A percentile compares a stretch with the other conserved stretches of the same genome.
phyloP scores from a whole-genome alignment of 92 coral and sea anemone genomes.

The Montipora capitata region DNA sequence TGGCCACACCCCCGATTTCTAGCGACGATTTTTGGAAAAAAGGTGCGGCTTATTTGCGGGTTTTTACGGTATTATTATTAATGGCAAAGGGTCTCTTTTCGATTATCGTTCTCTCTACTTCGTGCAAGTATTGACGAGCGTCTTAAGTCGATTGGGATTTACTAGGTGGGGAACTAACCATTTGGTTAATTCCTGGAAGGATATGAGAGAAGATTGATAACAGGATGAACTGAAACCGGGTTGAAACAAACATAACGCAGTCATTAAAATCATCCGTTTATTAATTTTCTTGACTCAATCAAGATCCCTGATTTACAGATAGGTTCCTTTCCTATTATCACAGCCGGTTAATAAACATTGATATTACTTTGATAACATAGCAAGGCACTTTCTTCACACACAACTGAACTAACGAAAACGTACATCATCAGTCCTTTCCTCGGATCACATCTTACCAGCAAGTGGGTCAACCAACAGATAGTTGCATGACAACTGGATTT shows the following conservation, averaged over 20 bases:
- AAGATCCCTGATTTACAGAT: slow-evolving; percentile 56
- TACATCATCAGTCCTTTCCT: neutral
- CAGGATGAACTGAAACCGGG: neutral
- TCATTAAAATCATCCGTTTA: slow-evolving; percentile 90
- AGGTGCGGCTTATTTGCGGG: too few relatives aligned
- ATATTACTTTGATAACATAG: slow-evolving; percentile 16
- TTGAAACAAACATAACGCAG: slow-evolving; percentile 5
- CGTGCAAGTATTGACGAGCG: too few relatives aligned
- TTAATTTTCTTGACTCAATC: slow-evolving; percentile 86
- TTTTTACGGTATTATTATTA: too few relatives aligned
- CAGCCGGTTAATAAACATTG: slow-evolving; percentile 43
- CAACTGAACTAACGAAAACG: slow-evolving; percentile 10
- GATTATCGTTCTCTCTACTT: too few relatives aligned
- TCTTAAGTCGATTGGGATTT: too few relatives aligned
- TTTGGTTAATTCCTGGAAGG: too few relatives aligned
- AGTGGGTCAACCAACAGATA: neutral
- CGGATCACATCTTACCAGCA: neutral
- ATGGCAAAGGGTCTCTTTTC: too few relatives aligned
- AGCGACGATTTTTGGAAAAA: too few relatives aligned
- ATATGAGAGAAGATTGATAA: too few relatives aligned
- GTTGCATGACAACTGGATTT: neutral
- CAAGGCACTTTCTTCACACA: slow-evolving; percentile 11
- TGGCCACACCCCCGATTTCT: too few relatives aligned
- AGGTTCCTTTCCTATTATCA: slow-evolving; percentile 37
- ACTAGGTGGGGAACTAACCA: too few relatives aligned